phyloP scores from a whole-genome alignment of 1,140 invertebrate species.

The Drosophila varians region DNA sequence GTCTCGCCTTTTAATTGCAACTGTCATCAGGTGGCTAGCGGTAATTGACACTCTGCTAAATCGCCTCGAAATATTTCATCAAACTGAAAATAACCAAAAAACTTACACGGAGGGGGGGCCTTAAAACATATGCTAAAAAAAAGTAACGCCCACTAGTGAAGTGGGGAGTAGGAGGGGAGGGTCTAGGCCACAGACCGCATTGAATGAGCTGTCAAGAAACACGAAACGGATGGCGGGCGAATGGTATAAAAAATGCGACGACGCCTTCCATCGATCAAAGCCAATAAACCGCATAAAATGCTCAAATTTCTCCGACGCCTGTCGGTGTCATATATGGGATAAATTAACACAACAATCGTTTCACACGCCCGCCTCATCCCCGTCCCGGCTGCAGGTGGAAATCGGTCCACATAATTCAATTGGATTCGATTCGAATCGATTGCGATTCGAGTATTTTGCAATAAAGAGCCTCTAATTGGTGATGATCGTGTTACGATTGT shows the following conservation, averaged over 20 bases:
- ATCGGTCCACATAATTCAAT: constrained; percentile 33
- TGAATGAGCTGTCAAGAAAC: constrained; percentile 46
- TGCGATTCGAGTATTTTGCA: constrained; percentile 21
- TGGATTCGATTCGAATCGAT: constrained; percentile 38
- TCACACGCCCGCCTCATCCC: constrained; percentile 33
- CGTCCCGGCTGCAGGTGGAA: constrained; percentile 15
- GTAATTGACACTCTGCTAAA: constrained; percentile 49
- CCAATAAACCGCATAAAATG: constrained; percentile 49
- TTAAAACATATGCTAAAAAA: constrained; percentile 33
- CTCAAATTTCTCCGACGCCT: constrained; percentile 35
- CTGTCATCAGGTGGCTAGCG: constrained; percentile 52
- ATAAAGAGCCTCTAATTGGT: constrained; percentile 30
- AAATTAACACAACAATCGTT: constrained; percentile 56
- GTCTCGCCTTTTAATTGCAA: constrained; percentile 46
- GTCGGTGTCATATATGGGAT: constrained; percentile 42
- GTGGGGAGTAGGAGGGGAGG: neutral
- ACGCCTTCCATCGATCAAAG: constrained; percentile 49
- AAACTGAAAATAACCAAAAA: constrained; percentile 2
- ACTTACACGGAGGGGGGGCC: neutral
- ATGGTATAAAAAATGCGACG: constrained; percentile 25
- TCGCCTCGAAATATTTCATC: constrained; percentile 30
- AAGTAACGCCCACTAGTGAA: neutral
- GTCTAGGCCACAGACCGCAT: constrained; percentile 14
- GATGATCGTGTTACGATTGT: constrained; percentile 32
- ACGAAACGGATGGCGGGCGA: constrained; percentile 23